These are phyloP conservation scores for Eremobia ochroleuca DNA, from an alignment of 2,888 invertebrate species.

Conservation along the genomic window DNA sequence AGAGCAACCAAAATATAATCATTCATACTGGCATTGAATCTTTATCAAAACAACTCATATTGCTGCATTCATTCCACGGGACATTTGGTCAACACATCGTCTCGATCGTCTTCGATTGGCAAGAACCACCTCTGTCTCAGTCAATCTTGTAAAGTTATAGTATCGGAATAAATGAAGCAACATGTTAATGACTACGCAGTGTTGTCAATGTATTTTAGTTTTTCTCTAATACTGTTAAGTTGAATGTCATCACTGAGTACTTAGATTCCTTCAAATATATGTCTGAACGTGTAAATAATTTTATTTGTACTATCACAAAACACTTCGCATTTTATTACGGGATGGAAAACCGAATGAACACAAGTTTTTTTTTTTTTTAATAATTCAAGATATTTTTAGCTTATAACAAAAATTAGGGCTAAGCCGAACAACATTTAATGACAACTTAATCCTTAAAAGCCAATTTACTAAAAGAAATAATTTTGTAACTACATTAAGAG, in stretches of 20 bases:
- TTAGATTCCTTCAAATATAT: constrained; percentile 69
- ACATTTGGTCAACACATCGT: constrained; percentile 35
- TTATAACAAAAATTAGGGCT: constrained; percentile 80
- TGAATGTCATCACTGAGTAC: constrained; percentile 74
- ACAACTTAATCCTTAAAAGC: constrained; percentile 76
- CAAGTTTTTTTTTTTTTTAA: constrained; percentile 54
- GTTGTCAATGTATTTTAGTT: constrained; percentile 65
- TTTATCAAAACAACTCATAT: constrained; percentile 53
- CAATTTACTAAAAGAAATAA: constrained; percentile 77
- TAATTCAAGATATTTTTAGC: constrained; percentile 66
- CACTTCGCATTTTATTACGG: constrained; percentile 66
- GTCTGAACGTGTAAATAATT: constrained; percentile 77
- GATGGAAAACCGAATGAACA: constrained; percentile 51
- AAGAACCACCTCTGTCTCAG: constrained; percentile 71
- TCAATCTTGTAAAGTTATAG: constrained; percentile 42
- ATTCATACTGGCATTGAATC: constrained; percentile 80
- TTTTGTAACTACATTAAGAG: constrained; percentile 78
- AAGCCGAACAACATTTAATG: constrained; percentile 77
- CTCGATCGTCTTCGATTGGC: constrained; percentile 62
- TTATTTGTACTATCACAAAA: constrained; percentile 89
- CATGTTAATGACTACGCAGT: constrained; percentile 41
- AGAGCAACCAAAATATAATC: constrained; percentile 87
- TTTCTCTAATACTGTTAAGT: constrained; percentile 83
- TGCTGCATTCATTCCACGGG: constrained; percentile 68
- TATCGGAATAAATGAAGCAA: constrained; percentile 71